Conservation (phyloP, 2,888 invertebrate species). For the Ceraclea dissimilis region DNA sequence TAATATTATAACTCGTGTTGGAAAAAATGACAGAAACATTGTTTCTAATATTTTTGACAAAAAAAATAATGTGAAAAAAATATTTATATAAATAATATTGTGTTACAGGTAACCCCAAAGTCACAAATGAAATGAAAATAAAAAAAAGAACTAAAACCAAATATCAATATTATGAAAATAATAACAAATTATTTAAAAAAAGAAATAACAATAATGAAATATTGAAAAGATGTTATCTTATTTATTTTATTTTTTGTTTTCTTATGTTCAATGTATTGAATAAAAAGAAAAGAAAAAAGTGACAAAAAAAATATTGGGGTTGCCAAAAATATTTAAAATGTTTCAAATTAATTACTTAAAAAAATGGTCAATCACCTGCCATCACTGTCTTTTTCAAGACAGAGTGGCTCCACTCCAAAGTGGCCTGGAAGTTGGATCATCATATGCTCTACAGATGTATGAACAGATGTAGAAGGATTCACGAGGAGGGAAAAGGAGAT, state of each 20-base stretch:
- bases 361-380: not conserved
- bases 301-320: constrained; percentile 23
- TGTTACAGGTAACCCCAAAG: constrained; percentile 11
- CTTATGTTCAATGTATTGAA: constrained; percentile 18
- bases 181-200: constrained; percentile 16
- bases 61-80: constrained; percentile 17
- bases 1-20: constrained; percentile 2
- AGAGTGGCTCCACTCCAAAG: too few relatives aligned
- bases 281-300: constrained; percentile 17
- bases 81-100: constrained; percentile 6
- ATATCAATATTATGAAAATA: constrained; percentile 17
- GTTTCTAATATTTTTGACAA: constrained; percentile 18
- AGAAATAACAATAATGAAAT: too few relatives aligned
- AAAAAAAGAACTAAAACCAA: constrained; percentile 21
- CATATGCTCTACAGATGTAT: too few relatives aligned
- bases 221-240: constrained; percentile 14
- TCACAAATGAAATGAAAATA: constrained; percentile 18
- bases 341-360: constrained; percentile 2
- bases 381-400: constrained; percentile 21
- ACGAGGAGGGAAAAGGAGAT: too few relatives aligned
- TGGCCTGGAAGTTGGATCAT: too few relatives aligned
- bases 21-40: constrained; percentile 9
- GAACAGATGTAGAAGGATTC: too few relatives aligned
- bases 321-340: constrained; percentile 15
- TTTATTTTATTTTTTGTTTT: constrained; percentile 23